Conservation (phyloP, 2,888 invertebrate genomes). For the Penaeus monodon region DNA sequence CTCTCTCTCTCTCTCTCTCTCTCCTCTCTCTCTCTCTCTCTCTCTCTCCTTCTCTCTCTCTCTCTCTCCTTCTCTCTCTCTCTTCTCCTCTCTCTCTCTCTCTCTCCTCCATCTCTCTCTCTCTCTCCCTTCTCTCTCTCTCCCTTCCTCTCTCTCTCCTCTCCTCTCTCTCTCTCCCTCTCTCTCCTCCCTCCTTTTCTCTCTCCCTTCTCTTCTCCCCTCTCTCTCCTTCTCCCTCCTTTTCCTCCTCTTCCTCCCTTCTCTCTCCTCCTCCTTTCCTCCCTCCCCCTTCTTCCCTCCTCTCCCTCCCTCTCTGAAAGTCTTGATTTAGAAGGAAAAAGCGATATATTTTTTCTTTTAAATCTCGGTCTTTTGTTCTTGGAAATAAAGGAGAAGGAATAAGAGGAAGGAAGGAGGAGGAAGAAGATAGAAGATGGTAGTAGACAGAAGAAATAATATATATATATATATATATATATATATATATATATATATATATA, state of each 20-base stretch:
- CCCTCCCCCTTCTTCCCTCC: not conserved
- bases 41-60: not conserved
- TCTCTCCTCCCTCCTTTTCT: not conserved
- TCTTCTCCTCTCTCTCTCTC: too few species aligned
- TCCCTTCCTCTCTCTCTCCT: not conserved
- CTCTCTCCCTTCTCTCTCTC: not conserved
- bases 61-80: too few species aligned
- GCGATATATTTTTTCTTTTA: not conserved
- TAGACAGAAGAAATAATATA: not conserved
- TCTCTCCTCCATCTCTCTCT: not conserved
- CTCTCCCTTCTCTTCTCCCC: not conserved
- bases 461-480: too few species aligned
- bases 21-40: not conserved
- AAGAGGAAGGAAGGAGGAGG: not conserved
- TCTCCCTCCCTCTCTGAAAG: not conserved
- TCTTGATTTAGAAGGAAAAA: too few species aligned
- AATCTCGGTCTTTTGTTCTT: not conserved
- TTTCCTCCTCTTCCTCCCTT: not conserved
- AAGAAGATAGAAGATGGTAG: not conserved
- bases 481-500: too few species aligned
- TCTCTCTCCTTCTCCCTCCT: slow-evolving; percentile 17
- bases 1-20: slow-evolving; percentile 1
- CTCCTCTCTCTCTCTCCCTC: slow-evolving; percentile 20
- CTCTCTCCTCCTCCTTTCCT: not conserved
- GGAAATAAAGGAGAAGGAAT: not conserved